Base-by-base conservation (phyloP, 2,797 vertebrate species). In the Argya squamiceps region DNA sequence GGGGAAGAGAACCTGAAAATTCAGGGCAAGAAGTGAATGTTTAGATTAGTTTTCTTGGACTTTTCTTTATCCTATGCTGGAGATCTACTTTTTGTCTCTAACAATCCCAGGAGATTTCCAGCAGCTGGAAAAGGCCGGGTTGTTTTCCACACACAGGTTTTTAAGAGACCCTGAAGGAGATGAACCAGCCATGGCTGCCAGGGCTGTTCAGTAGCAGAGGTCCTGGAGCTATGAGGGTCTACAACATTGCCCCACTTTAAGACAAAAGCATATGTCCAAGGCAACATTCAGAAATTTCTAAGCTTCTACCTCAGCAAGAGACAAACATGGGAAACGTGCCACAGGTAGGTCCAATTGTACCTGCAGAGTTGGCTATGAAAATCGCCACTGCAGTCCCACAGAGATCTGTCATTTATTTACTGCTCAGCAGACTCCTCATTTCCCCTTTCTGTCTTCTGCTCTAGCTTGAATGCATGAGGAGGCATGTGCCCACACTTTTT, bases 101-200 rank as follows among this genome's bases (percentile, higher is more conserved):
- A 84, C 67, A 74, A 30, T n/a, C 12, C 27, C 30, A 43, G 22
- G 41, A 46, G 43, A 39, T 60, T 74, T 73, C 30, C 21, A 53
- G 17, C 39, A 62, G 47, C 30, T 75, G 75, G 43, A 63, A 60
- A 68, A 89, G 75, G 12, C 11, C 0, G 0, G 4, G 15, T 19
- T 8, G 0, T 55, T 88, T 78, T 24, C 22, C n/a, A 43, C 27
- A 50, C 3, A 15, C 13, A 30, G 7, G 19, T 15, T 7, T 76
- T 68, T 56, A 64, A 44, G 2, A 73, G 19, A 71, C 14, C 6
- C 29, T 6, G 41, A 34, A 69, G 22, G 11, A 65, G 19, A 8
- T 60, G 53, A 68, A 43, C 9, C 16, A 86, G n/a, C 4, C 29
- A 37, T 0, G 0, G 17, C 15, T 70, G 58, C 26, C 20, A 20